Percentiles rank a stretch among this genome's conserved stretches.
These are phyloP conservation scores for Synanthedon myopaeformis DNA, from an alignment of 2,888 invertebrate species.

Conservation along the genomic window DNA sequence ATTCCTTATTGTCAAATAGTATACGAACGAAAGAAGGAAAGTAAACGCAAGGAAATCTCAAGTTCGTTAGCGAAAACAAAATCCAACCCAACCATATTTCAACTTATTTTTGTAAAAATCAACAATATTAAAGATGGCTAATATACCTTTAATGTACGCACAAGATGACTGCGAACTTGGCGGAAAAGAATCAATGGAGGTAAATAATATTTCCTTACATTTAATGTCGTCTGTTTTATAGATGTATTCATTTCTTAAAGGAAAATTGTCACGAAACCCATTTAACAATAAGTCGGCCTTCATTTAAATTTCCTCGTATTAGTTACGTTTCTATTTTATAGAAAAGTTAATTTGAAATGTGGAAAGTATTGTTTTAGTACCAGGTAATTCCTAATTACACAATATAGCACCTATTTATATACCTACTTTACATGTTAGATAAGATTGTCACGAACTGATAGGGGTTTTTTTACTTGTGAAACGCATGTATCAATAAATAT, in stretches of 20 bases:
- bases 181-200: constrained; percentile 71
- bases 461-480: no score
- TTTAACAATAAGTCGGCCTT: not conserved
- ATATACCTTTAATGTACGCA: constrained; percentile 72
- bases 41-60: not conserved
- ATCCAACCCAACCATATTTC: not conserved
- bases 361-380: no score
- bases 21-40: not conserved
- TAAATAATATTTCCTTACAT: constrained; percentile 14
- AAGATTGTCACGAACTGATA: not conserved
- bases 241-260: not conserved
- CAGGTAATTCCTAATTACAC: no score
- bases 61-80: not conserved
- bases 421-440: not conserved
- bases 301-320: not conserved
- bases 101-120: no score
- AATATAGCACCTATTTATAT: not conserved
- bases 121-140: constrained; percentile 35
- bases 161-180: constrained; percentile 77
- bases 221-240: no score
- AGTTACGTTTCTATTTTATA: not conserved
- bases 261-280: not conserved
- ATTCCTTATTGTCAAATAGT: not conserved
- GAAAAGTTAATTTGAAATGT: no score
- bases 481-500: no score